A percentile compares a stretch with the other conserved stretches of the same genome.
These are phyloP conservation scores for Sclerodermus sp. DNA, from an alignment of 2,888 invertebrate species.

Conservation along the genomic window DNA sequence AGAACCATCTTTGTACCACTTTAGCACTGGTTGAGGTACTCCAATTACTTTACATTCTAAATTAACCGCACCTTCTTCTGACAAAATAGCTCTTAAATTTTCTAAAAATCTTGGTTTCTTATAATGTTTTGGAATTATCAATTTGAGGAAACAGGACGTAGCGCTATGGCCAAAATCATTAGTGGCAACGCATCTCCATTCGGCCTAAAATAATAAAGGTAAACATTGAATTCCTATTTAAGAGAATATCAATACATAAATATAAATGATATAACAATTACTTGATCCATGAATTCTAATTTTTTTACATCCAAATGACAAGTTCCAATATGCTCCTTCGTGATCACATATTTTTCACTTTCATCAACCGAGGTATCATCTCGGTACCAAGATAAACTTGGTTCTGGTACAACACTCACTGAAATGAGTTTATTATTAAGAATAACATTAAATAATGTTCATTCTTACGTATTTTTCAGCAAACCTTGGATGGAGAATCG, in stretches of 20 bases:
- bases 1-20: constrained; percentile 91
- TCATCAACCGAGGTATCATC: constrained; percentile 78
- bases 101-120: constrained; percentile 87
- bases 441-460: not conserved
- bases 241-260: no score
- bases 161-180: constrained; percentile 89
- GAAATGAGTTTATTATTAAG: no score
- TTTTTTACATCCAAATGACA: constrained; percentile 74
- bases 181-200: constrained; percentile 89
- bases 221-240: no score
- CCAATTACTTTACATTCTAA: constrained; percentile 92
- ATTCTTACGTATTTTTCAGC: not conserved
- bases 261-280: constrained; percentile 17
- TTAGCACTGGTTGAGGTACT: constrained; percentile 84
- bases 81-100: constrained; percentile 79
- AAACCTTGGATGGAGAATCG: constrained; percentile 79
- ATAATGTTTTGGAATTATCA: constrained; percentile 84
- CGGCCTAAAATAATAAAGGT: constrained; percentile 65
- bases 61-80: constrained; percentile 88
- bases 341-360: constrained; percentile 70
- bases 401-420: constrained; percentile 68
- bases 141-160: constrained; percentile 82
- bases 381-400: constrained; percentile 83
- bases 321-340: constrained; percentile 70
- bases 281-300: constrained; percentile 80